Conservation (phyloP, 30 jellyfish, hydroid and myxozoan species). For the Catostylus mosaicus region DNA sequence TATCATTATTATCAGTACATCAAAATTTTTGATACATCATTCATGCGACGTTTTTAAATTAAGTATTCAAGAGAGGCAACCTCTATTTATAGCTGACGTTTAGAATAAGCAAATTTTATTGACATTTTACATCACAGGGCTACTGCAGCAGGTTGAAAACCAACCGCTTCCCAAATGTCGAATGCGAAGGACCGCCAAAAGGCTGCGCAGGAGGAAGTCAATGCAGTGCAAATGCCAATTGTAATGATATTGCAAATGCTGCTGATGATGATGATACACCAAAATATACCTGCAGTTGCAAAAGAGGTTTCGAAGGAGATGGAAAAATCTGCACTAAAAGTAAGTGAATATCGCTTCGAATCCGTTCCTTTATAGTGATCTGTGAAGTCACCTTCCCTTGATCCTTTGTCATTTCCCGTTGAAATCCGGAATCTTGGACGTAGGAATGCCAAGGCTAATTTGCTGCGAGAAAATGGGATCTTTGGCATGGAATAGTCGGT, state of each 20-base stretch:
- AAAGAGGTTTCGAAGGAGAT: constrained; percentile 44
- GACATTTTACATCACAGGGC: constrained; percentile 5
- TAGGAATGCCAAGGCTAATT: neutral
- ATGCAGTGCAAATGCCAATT: constrained; percentile 55
- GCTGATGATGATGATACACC: constrained; percentile 17
- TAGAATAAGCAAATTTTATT: too few relatives aligned
- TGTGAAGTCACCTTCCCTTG: too few relatives aligned
- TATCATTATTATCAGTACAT: too few relatives aligned
- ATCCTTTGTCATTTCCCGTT: too few relatives aligned
- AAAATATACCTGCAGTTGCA: constrained; percentile 32
- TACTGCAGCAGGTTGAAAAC: constrained; percentile 29
- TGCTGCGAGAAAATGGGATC: neutral
- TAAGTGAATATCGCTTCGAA: neutral
- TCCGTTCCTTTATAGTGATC: neutral
- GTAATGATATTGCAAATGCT: constrained; percentile 20
- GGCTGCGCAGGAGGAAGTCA: constrained; percentile 61
- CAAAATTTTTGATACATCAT: too few relatives aligned
- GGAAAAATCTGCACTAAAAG: constrained; percentile 37
- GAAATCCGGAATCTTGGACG: too few relatives aligned
- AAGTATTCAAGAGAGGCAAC: too few relatives aligned
- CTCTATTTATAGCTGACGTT: too few relatives aligned
- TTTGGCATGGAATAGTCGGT: neutral
- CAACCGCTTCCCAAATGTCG: constrained; percentile 9
- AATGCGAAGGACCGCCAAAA: constrained; percentile 61
- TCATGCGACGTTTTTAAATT: too few relatives aligned